Percentiles rank a stretch among this genome's conserved stretches.
phyloP scores from a whole-genome alignment of 1,140 invertebrate genomes.

The Trichonephila inaurata region DNA sequence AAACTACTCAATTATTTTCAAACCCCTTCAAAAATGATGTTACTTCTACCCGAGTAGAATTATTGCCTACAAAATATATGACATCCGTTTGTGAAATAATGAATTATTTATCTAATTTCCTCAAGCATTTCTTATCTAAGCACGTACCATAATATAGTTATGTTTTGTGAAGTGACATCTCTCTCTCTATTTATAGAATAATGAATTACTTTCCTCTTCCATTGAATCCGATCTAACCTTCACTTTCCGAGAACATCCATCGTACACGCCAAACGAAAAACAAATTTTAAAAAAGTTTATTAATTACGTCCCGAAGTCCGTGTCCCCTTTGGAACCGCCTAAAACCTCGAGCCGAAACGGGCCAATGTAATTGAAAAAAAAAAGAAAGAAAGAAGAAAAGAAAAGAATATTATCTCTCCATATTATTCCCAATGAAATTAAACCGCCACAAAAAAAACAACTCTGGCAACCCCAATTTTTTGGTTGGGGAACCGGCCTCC shows the following conservation, averaged over 20 bases:
- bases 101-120: no score
- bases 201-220: not conserved
- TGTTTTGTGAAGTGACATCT: no score
- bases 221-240: not conserved
- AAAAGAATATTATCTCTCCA: slow-evolving; percentile 16
- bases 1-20: no score
- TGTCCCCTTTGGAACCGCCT: not conserved
- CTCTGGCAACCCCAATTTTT: slow-evolving; percentile 12
- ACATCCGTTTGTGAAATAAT: no score
- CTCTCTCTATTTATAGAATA: not conserved
- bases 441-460: not conserved
- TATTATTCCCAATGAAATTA: slow-evolving; percentile 42
- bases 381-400: not conserved
- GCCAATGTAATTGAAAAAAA: not conserved
- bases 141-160: no score
- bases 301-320: not conserved
- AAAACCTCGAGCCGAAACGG: not conserved
- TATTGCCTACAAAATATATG: no score
- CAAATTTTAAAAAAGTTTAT: not conserved
- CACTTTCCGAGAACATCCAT: not conserved
- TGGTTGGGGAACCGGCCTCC: not conserved
- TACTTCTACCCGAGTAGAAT: no score
- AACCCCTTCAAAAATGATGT: no score
- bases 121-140: no score
- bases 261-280: not conserved